Percentiles rank a stretch among this genome's conserved stretches.
These are phyloP conservation scores for Gnatocerus cornutus DNA, from an alignment of 2,888 invertebrate species.

Conservation along the genomic window DNA sequence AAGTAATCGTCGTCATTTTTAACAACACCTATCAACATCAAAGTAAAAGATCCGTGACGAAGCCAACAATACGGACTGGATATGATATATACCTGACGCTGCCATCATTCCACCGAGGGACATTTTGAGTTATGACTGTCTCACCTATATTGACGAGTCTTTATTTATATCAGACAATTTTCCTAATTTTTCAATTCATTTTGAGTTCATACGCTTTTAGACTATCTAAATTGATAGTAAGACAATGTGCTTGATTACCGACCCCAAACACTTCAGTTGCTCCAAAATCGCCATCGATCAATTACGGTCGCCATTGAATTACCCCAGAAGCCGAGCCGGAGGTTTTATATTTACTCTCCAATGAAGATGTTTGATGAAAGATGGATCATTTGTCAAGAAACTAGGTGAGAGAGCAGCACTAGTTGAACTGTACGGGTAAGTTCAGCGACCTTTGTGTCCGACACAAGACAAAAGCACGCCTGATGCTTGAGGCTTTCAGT, in stretches of 20 bases:
- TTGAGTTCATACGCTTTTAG: no score
- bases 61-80: slow-evolving; percentile 58
- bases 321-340: slow-evolving; percentile 56
- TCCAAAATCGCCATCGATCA: no score
- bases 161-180: no score
- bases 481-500: slow-evolving; percentile 48
- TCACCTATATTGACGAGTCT: no score
- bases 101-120: background rate
- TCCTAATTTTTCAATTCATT: no score
- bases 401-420: slow-evolving; percentile 60
- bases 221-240: no score
- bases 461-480: slow-evolving; percentile 43
- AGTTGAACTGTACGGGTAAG: slow-evolving; percentile 40
- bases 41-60: slow-evolving; percentile 61
- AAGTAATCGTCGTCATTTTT: slow-evolving; percentile 66
- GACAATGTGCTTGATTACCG: no score
- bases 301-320: no score
- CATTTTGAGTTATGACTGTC: slow-evolving; percentile 14
- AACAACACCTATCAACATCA: slow-evolving; percentile 61
- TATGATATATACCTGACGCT: slow-evolving; percentile 51
- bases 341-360: slow-evolving; percentile 61
- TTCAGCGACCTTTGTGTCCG: slow-evolving; percentile 47
- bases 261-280: no score
- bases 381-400: slow-evolving; percentile 64
- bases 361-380: slow-evolving; percentile 64